A percentile compares a stretch with the other conserved stretches of the same genome.
phyloP scores from a whole-genome alignment of 2,888 invertebrate genomes.

The Apotomis capreana region DNA sequence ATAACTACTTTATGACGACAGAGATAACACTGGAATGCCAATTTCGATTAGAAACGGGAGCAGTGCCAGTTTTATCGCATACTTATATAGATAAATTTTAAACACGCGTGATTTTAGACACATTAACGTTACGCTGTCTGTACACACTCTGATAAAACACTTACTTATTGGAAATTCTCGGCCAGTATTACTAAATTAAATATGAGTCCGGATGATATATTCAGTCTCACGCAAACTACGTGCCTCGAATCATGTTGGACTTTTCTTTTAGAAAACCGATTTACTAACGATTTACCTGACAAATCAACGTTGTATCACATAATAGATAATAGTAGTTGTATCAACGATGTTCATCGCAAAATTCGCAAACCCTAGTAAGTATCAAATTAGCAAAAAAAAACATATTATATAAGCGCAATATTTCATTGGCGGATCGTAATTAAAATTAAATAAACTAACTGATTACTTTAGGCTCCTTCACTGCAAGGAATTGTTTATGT shows the following conservation, averaged over 20 bases:
- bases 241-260: conserved; percentile 23
- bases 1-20: conserved; percentile 60
- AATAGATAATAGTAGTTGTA: too few species aligned
- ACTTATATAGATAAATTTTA: conserved; percentile 71
- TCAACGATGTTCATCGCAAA: too few species aligned
- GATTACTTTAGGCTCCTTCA: too few species aligned
- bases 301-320: too few species aligned
- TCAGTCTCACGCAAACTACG: conserved; percentile 14
- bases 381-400: too few species aligned
- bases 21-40: conserved; percentile 77
- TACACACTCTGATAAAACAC: conserved; percentile 28
- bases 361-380: too few species aligned
- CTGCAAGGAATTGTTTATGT: too few species aligned
- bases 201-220: conserved; percentile 18
- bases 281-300: neutral
- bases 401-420: too few species aligned
- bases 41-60: conserved; percentile 78
- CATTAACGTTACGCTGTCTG: conserved; percentile 55
- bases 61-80: conserved; percentile 70
- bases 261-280: conserved; percentile 3
- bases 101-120: conserved; percentile 69
- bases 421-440: too few species aligned
- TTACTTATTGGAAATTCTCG: conserved; percentile 18
- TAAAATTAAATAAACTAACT: too few species aligned
- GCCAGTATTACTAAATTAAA: conserved; percentile 17